These are phyloP conservation scores for Pachypsylla venusta DNA, from an alignment of 1,140 invertebrate species.

Conservation along the genomic window DNA sequence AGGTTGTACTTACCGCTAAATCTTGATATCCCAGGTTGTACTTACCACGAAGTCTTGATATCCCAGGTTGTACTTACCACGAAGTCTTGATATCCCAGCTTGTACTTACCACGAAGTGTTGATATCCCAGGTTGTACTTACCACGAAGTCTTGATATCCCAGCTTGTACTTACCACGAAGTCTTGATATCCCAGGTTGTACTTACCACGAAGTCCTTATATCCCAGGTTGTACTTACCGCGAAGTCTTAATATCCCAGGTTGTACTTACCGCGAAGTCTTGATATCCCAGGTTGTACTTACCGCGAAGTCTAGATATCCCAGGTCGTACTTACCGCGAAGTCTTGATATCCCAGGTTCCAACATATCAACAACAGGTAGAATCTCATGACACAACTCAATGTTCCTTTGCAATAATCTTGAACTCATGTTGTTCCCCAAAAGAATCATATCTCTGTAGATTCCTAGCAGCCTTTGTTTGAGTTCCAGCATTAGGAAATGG, in stretches of 20 bases:
- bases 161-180: constrained; percentile 44
- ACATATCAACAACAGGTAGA: constrained; percentile 41
- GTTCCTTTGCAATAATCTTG: constrained; percentile 43
- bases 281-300: background rate
- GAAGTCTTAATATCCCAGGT: background rate
- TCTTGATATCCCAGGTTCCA: constrained; percentile 58
- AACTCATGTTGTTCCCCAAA: constrained; percentile 35
- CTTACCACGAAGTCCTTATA: background rate
- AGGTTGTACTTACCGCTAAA: background rate
- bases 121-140: background rate
- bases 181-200: constrained; percentile 52
- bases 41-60: background rate
- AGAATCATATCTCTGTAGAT: constrained; percentile 37
- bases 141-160: background rate
- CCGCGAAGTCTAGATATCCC: background rate
- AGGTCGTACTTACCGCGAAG: constrained; percentile 44
- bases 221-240: background rate
- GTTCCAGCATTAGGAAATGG: constrained; percentile 44
- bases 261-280: background rate
- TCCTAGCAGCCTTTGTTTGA: constrained; percentile 48
- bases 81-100: background rate
- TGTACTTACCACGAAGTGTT: background rate
- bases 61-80: background rate
- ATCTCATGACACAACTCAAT: constrained; percentile 46
- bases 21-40: background rate